Evolutionary conservation across 2,888 invertebrate species (phyloP), one percentile per base, ranked within the genome.

Genomic region (Euzophera pinguis): DNA sequence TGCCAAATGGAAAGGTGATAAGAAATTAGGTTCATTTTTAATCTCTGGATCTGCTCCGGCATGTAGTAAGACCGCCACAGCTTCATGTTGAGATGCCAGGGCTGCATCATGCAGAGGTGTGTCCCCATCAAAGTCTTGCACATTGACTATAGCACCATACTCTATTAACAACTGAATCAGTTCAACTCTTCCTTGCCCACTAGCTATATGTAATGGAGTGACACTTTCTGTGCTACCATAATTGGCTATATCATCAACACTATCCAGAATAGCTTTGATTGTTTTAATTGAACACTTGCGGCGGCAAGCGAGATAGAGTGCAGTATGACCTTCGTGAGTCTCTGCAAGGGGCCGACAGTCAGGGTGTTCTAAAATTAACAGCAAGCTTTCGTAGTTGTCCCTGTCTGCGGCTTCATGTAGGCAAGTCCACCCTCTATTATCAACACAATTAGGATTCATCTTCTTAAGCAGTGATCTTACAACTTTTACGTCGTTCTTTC

Each of bases 401-500:
- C 69, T 73, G 9, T 78, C 81, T 0, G 91, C 90, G 1, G 91
- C 91, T 73, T 91, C 91, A 49, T 91, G 91, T 1, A 91, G 72
- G 52, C 91, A 85, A 0, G 91, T 91, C 91, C 91, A 91, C 5
- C 91, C 91, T 64, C 91, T 78, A 55, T 91, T 91, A 61, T 91
- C 91, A 6, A 83, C 78, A 54, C 81, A 80, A 61, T 90, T 90
- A 1, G 89, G 87, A 64, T 90, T 90, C 32, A 81, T 78, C 65
- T 84, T 90, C 53, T 77, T 71, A 1, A 91, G 67, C 50, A 91
- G 65, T 39, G 75, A 64, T 27, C 72, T 73, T 7, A 91, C 80
- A 43, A 69, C 71, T 29, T 61, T 57, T 1, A 78, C 69, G 59
- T 90, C 80, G 57, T 90, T 87, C 2, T 71, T 69, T 59, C 90